Base-by-base conservation (phyloP, 2,888 invertebrate species). In the Creontiades dilutus region DNA sequence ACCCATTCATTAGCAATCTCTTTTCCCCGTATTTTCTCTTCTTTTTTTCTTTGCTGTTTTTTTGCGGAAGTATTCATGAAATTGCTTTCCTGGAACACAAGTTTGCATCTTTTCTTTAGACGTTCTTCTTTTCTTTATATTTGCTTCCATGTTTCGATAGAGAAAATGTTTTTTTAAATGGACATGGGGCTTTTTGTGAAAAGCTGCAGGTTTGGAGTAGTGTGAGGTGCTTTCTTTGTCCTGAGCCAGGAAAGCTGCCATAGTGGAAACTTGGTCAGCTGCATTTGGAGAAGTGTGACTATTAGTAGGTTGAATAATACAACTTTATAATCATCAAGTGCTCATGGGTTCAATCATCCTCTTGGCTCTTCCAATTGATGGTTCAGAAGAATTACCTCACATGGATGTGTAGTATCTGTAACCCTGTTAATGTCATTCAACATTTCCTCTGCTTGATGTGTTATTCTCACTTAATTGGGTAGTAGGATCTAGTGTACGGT, bases 21-120 rank as follows among this genome's bases (percentile, higher is more conserved):
- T 37, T 37, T 37, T 37, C 7, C 7, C 37, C 2, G 37, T 2
- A 4, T 37, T 37, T 37, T 7, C 37, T 37, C 37, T 37, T 37
- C 37, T 37, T 37, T 7, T 37, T 37, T 37, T n/a, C 37, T 37
- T 37, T 37, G 37, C 37, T 37, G 7, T 37, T 37, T 7, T 37
- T 37, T 37, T 37, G 2, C 7, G 37, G 27, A 78, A 78, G 78
- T 78, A 78, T n/a, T 78, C 78, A 2, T 78, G 78, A 78, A n/a
- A 78, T 78, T 19, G 78, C 78, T 78, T 78, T 9, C 78, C 78
- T 78, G 78, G 11, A 78, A 78, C 78, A 78, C 3, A 2, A 78
- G 78, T 78, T 78, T 3, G 78, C 27, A 78, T 78, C 78, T 78
- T 78, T 78, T 78, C 78, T 78, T 78, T 78, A 4, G 78, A 78